Conservation (phyloP, 2,888 invertebrate genomes). For the Idaea biselata region DNA sequence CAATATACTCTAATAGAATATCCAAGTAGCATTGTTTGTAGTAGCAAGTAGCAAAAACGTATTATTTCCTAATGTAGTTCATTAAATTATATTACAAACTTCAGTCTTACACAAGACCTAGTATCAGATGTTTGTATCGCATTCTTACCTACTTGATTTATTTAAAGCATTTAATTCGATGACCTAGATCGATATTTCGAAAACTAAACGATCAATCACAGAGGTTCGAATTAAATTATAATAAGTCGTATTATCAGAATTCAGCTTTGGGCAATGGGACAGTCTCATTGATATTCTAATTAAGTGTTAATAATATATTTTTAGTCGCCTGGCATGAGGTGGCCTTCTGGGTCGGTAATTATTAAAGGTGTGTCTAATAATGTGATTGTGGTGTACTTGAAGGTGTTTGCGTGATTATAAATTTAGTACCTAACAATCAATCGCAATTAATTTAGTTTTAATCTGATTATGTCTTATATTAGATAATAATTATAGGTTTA, state of each 20-base stretch:
- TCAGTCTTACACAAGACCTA: neutral
- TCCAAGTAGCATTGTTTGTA: neutral
- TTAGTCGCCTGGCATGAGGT: conserved; percentile 15
- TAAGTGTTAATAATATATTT: conserved; percentile 30
- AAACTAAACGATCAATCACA: conserved; percentile 37
- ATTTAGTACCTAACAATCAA: conserved; percentile 55
- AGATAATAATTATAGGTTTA: neutral
- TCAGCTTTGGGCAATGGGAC: conserved; percentile 44
- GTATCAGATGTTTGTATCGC: neutral
- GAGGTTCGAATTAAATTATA: conserved; percentile 38
- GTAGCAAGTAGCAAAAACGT: neutral
- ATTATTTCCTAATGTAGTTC: neutral
- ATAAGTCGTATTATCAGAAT: conserved; percentile 39
- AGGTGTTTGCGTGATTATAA: conserved; percentile 12
- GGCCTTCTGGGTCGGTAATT: conserved; percentile 24
- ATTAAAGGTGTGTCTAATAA: conserved; percentile 23
- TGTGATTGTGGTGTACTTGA: conserved; percentile 31
- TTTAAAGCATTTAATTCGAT: neutral
- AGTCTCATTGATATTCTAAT: conserved; percentile 51
- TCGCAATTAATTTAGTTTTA: conserved; percentile 15
- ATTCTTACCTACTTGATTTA: neutral
- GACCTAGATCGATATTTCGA: neutral
- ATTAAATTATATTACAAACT: neutral
- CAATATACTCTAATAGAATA: neutral
- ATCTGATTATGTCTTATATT: neutral